Evolutionary conservation across 1,140 invertebrate species (phyloP), one percentile per base, ranked within the genome.

Genomic region (Diploscapter pachys): DNA sequence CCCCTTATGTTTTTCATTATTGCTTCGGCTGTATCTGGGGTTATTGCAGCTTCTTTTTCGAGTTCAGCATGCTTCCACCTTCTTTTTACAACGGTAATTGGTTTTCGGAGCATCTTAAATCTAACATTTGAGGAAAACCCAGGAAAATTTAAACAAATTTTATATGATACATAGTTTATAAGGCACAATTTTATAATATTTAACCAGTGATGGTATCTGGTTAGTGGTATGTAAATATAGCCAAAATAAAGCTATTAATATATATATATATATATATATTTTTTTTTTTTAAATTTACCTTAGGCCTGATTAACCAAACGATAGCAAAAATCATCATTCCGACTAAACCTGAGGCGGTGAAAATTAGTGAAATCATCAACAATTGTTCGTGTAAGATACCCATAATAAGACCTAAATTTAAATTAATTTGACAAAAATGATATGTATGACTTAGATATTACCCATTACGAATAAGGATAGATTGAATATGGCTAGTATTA

Each of bases 1-100:
- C 75, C 75, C 5, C 75, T 49, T 13, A 76, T 76, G 61, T 76
- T 76, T 65, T 76, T 76, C 69, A 76, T 76, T 50, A 76, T 57
- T 0, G 75, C 63, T 54, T 76, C 75, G 6, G 75, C 66, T 8
- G 73, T 68, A 62, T 74, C 73, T 4, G 63, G 13, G 11, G 63
- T 74, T 53, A 74, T 74, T 59, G 63, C 62, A 9, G 64, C 73
- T 11, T 74, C 63, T 13, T 69, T 49, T 13, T 64, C 11, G 52
- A 69, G 64, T 61, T 74, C 63, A 59, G 63, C 48, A 3, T 55
- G 55, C 13, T 74, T 74, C 49, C 31, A 31, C 50, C 62, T 61
- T 56, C 55, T 61, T 70, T 70, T 59, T 70, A 67, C 66, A 57
- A 74, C 49, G 53, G 9, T 61, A 48, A 67, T 66, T 11, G 61